phyloP scores from a whole-genome alignment of 2,888 invertebrate genomes.

The Amphipoea oculea region DNA sequence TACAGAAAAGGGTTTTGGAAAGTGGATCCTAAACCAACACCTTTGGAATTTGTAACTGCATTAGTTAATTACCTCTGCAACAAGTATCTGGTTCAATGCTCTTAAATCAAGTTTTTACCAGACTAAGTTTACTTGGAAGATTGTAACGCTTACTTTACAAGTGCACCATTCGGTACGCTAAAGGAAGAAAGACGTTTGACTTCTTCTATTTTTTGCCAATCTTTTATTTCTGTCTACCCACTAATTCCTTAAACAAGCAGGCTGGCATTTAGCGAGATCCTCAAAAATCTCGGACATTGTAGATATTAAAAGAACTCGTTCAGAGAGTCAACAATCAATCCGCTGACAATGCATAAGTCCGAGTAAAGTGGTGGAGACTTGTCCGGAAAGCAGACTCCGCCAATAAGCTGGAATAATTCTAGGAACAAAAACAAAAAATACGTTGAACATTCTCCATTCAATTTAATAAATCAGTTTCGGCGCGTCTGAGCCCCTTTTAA shows the following conservation, averaged over 20 bases:
- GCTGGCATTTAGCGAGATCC: neutral
- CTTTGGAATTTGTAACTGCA: neutral
- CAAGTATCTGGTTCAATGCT: conserved; percentile 14
- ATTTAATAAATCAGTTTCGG: conserved; percentile 64
- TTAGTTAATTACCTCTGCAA: conserved; percentile 7
- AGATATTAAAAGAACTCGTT: conserved; percentile 6
- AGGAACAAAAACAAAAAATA: conserved; percentile 42
- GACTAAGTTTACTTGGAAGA: conserved; percentile 30
- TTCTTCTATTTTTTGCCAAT: neutral
- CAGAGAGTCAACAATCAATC: conserved; percentile 29
- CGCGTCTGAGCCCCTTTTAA: conserved; percentile 57
- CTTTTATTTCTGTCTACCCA: conserved; percentile 39
- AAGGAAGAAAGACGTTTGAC: conserved; percentile 1
- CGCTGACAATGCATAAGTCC: conserved; percentile 20
- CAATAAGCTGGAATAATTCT: conserved; percentile 53
- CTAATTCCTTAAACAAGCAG: conserved; percentile 5
- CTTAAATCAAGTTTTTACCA: conserved; percentile 23
- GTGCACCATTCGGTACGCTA: conserved; percentile 6
- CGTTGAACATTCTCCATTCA: conserved; percentile 41
- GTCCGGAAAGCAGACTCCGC: conserved; percentile 10
- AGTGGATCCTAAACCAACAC: neutral
- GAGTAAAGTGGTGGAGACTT: conserved; percentile 20
- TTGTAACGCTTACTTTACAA: conserved; percentile 31
- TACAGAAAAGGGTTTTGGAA: neutral
- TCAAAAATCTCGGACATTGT: conserved; percentile 6